Evolutionary conservation across 2,113 vertebrate species (phyloP), one percentile per base, ranked within the genome.

Genomic region (Spheniscus mendiculus): DNA sequence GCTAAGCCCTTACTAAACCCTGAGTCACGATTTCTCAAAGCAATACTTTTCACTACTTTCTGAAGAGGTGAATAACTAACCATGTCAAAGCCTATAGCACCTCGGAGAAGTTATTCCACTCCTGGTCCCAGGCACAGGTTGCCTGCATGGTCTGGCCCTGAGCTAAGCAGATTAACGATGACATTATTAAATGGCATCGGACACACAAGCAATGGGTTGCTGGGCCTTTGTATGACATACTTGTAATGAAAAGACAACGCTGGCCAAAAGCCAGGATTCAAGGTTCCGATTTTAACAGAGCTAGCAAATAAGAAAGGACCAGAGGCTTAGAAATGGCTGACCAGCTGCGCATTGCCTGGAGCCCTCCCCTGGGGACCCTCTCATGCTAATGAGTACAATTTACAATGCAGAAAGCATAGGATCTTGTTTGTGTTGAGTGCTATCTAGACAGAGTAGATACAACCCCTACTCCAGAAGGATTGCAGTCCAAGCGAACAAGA

Each of bases 401-500:
- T 42, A 49, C 19, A 34, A 3, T 1, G 1, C 27, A 42, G 42
- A 34, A 42, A 63, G n/a, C n/a, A 7, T 6, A 29, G 29, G 49
- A 18, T 11, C 32, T 62, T 23, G 7, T 23, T 50, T n/a, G 29
- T 16, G 38, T 19, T 15, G 9, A 65, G 11, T 23, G n/a, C 44
- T 72, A 6, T 36, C 55, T 8, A 71, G 71, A 8, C 34, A 70
- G 47, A 55, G 73, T 13, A 40, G 47, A 27, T 15, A 34, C 38
- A 71, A 71, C 29, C 26, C 11, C 49, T 9, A 0, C 59, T 44
- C 23, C 63, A 44, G 58, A 30, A 59, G 42, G 58, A 40, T 22
- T 38, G 7, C 34, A n/a, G 66, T 62, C 40, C 19, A 29, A 55
- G 12, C 0, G 0, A 77, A 2, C 16, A 38, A 27, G 23, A 65